A percentile compares a stretch with the other conserved stretches of the same genome.
Evolutionary conservation across 1,140 invertebrate species (phyloP).

Genomic region (Apis dorsata): DNA sequence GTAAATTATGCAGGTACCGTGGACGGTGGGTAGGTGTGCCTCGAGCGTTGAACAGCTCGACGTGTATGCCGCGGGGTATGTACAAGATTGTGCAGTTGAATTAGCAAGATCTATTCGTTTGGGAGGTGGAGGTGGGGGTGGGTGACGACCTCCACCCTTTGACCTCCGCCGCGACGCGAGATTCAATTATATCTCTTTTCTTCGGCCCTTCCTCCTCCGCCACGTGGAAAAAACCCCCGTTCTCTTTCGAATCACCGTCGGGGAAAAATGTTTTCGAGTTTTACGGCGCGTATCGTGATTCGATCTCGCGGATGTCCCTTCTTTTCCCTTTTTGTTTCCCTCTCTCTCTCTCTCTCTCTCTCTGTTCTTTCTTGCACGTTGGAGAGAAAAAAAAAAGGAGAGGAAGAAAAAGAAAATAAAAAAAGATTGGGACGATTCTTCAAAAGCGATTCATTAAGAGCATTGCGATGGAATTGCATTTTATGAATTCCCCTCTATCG

Average conservation of each 20-base stretch:
- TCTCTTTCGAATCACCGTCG: background rate
- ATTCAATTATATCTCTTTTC: constrained; percentile 56
- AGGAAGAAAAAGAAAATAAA: no score
- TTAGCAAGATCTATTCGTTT: constrained; percentile 50
- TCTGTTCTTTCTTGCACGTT: background rate
- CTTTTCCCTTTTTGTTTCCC: background rate
- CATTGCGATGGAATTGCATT: background rate
- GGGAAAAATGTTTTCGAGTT: constrained; percentile 23
- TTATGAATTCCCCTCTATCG: background rate
- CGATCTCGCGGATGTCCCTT: constrained; percentile 3
- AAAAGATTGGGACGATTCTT: background rate
- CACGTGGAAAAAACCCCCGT: background rate
- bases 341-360: no score
- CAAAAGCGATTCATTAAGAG: background rate
- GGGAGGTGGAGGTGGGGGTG: no score
- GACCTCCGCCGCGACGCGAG: constrained; percentile 23
- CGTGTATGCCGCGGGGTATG: background rate
- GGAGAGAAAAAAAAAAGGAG: no score
- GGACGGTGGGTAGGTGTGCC: constrained; percentile 25
- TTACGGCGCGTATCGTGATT: constrained; percentile 39
- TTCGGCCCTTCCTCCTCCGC: background rate
- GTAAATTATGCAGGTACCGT: constrained; percentile 57
- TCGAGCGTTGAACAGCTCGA: constrained; percentile 46
- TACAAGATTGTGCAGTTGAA: constrained; percentile 19
- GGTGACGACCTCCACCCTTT: constrained; percentile 29